Percentiles rank a stretch among this genome's conserved stretches.
Evolutionary conservation across 1,140 invertebrate species (phyloP).

Genomic region (Heliothis subflexa): DNA sequence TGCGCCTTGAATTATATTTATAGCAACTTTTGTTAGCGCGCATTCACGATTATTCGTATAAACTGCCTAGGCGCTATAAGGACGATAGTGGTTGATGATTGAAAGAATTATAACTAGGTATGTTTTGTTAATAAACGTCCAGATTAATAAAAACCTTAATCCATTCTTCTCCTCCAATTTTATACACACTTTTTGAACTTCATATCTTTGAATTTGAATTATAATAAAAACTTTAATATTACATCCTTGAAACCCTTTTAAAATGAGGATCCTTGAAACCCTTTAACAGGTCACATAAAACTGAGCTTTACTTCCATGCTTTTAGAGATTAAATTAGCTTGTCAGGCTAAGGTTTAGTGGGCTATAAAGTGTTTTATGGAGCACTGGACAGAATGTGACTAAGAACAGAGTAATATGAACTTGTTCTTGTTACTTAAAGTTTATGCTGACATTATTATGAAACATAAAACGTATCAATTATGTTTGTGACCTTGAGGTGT

Average conservation of each 20-base stretch:
- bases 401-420: constrained; percentile 19
- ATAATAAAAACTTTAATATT: too few relatives aligned
- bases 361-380: constrained; percentile 35
- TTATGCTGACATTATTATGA: constrained; percentile 23
- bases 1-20: constrained; percentile 5
- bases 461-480: constrained; percentile 7
- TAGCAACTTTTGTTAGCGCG: not conserved
- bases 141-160: too few relatives aligned
- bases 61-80: too few relatives aligned
- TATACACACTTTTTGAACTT: too few relatives aligned
- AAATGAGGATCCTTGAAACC: constrained; percentile 6
- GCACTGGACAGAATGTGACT: constrained; percentile 10
- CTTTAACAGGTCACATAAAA: constrained; percentile 26
- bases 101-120: too few relatives aligned
- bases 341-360: constrained; percentile 14
- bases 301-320: not conserved
- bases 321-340: constrained; percentile 30
- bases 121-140: too few relatives aligned
- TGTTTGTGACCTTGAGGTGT: not conserved
- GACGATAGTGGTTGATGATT: too few relatives aligned
- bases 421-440: constrained; percentile 27
- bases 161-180: too few relatives aligned
- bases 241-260: not conserved
- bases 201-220: too few relatives aligned
- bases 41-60: too few relatives aligned